Conservation (phyloP, 1,140 invertebrate species). For the Caenorhabditis tropicalis region DNA sequence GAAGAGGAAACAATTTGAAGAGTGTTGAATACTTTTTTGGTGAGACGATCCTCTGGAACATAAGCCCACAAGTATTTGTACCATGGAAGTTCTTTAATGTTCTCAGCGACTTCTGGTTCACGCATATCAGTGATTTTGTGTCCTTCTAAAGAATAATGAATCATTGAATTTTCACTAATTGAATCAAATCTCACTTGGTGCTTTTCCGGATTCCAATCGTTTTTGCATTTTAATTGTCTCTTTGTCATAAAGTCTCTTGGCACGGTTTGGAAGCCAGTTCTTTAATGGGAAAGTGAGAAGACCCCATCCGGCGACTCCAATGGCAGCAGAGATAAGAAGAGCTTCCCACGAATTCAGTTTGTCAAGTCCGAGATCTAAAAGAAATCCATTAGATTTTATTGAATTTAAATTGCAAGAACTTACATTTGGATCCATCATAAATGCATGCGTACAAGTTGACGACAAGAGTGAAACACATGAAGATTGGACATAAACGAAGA, state of each 20-base stretch:
- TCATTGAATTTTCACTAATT: background rate
- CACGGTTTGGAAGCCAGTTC: slow-evolving; percentile 42
- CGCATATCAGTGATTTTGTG: slow-evolving; percentile 48
- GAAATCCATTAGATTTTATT: background rate
- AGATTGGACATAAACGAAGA: slow-evolving; percentile 41
- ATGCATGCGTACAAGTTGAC: slow-evolving; percentile 55
- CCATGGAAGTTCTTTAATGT: slow-evolving; percentile 51
- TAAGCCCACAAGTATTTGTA: slow-evolving; percentile 49
- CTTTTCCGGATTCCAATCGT: slow-evolving; percentile 44
- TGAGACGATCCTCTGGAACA: slow-evolving; percentile 51
- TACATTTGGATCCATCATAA: slow-evolving; percentile 57
- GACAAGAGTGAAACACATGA: slow-evolving; percentile 54
- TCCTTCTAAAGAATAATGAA: slow-evolving; percentile 1
- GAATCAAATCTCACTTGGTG: background rate
- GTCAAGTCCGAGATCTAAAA: slow-evolving; percentile 56
- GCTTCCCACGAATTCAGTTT: slow-evolving; percentile 42
- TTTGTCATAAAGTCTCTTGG: slow-evolving; percentile 40
- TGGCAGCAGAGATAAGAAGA: slow-evolving; percentile 24
- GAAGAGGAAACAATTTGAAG: slow-evolving; percentile 57
- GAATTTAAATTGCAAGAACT: background rate
- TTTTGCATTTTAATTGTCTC: slow-evolving; percentile 43
- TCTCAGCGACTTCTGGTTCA: slow-evolving; percentile 39
- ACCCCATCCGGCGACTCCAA: slow-evolving; percentile 40
- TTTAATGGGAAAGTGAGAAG: slow-evolving; percentile 44
- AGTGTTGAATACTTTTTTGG: slow-evolving; percentile 55